Conservation (phyloP, 2,888 invertebrate genomes). For the Athalia rosae region DNA sequence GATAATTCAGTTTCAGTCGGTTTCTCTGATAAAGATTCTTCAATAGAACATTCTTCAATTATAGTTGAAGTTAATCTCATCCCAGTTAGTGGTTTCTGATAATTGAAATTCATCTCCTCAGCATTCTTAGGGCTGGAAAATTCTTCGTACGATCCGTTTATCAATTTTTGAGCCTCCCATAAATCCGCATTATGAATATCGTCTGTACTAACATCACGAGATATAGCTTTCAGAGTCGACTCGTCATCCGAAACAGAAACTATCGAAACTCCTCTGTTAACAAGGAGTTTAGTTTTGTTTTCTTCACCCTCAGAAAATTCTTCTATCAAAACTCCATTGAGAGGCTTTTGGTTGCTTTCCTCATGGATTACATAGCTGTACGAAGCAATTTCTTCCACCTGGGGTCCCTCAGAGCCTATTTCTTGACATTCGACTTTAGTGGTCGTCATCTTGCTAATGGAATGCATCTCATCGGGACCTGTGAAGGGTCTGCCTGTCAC, state of each 20-base stretch:
- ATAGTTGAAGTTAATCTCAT: constrained; percentile 65
- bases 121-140: constrained; percentile 50
- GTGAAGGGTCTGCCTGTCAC: constrained; percentile 65
- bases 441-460: constrained; percentile 80
- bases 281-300: constrained; percentile 68
- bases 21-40: constrained; percentile 74
- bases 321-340: constrained; percentile 70
- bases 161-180: constrained; percentile 55
- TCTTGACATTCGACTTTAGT: constrained; percentile 78
- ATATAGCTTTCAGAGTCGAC: constrained; percentile 76
- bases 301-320: constrained; percentile 74
- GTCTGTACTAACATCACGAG: constrained; percentile 78
- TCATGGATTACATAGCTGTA: constrained; percentile 78
- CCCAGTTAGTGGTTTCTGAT: constrained; percentile 55
- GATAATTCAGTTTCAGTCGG: constrained; percentile 53
- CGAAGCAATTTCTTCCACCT: constrained; percentile 79
- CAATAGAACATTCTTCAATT: constrained; percentile 75
- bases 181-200: constrained; percentile 74
- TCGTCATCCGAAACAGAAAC: constrained; percentile 81
- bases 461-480: constrained; percentile 82
- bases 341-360: constrained; percentile 59
- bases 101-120: constrained; percentile 57
- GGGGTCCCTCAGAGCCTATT: constrained; percentile 74
- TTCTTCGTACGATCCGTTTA: constrained; percentile 60
- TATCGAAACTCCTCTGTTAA: constrained; percentile 79